Conservation (phyloP, 2,797 vertebrate genomes). For the Bucorvus abyssinicus region DNA sequence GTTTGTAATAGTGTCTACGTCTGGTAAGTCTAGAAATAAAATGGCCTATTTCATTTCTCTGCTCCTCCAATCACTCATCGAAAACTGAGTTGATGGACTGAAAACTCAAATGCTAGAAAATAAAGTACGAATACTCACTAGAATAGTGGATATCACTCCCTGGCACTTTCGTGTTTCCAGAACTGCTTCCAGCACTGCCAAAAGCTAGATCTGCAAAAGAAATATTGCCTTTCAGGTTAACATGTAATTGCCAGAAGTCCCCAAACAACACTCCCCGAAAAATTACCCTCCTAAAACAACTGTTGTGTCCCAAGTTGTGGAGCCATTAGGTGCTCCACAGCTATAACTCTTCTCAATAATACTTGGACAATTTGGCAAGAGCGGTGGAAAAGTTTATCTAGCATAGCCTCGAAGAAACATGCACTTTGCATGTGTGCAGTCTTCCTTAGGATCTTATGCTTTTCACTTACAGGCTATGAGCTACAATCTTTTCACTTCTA, state of each 20-base stretch:
- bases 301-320: not conserved
- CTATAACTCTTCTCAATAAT: not conserved
- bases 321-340: not conserved
- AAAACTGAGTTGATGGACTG: not conserved
- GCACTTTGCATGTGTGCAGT: not conserved
- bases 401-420: not conserved
- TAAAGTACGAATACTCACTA: constrained; percentile 65
- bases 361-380: not conserved
- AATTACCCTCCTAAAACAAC: not conserved
- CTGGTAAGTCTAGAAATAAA: constrained; percentile 11
- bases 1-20: not conserved
- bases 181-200: not conserved
- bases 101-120: not conserved
- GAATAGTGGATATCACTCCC: constrained; percentile 49
- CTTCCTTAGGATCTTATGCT: not conserved
- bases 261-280: not conserved
- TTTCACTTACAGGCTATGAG: not conserved
- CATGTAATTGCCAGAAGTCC: not conserved
- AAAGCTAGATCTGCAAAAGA: constrained; percentile 2
- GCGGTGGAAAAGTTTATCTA: not conserved
- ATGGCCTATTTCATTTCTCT: not conserved
- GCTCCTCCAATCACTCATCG: not conserved
- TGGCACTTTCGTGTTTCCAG: not conserved
- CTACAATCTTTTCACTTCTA: not conserved
- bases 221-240: constrained; percentile 18